Evolutionary conservation across 2,113 vertebrate species (phyloP), one percentile per base, ranked within the genome.

Genomic region (Leptobrachium leishanense): DNA sequence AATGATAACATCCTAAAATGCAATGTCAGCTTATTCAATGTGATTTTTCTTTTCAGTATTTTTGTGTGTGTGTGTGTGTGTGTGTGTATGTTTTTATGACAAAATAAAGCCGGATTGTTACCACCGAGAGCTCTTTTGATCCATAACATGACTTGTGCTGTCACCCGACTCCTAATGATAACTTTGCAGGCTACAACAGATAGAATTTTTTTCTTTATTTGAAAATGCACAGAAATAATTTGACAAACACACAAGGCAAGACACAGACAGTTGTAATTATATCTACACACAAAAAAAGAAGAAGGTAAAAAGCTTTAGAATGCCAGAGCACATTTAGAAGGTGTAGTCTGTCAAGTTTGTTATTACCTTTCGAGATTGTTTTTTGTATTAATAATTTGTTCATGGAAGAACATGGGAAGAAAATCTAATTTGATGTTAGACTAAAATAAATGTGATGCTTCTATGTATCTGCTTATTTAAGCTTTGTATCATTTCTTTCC

Each of bases 251-350:
- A 71, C 68, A 63, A 77, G 63, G 76, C 57, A n/a, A 13, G 67
- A 70, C n/a, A 7, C 63, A 55, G 55, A 71, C 76, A 71, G 76
- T 50, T 71, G 55, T 77, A 77, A 77, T 77, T 71, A 71, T 71
- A 77, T 64, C 43, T 70, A 54, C 43, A 12, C 68, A 43, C 15
- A 46, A 70, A 67, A 64, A 43, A 6, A 6, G 20, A 31, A 31
- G 20, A 31, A 31, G 20, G 20, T 31, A 31, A 31, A 31, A 31
- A 31, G 20, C 62, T 40, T 65, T 66, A 15, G 43, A 11, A 20
- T 53, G 62, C 62, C 57, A 41, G 31, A 6, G 46, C 15, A 43
- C 50, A 70, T 63, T 40, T 50, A 41, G 67, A n/a, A 39, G 67
- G 53, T 63, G 43, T 70, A 55, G 63, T 70, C 67, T 63, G 67